phyloP scores from a whole-genome alignment of 2,113 vertebrate species.

The Cheirogaleus medius region DNA sequence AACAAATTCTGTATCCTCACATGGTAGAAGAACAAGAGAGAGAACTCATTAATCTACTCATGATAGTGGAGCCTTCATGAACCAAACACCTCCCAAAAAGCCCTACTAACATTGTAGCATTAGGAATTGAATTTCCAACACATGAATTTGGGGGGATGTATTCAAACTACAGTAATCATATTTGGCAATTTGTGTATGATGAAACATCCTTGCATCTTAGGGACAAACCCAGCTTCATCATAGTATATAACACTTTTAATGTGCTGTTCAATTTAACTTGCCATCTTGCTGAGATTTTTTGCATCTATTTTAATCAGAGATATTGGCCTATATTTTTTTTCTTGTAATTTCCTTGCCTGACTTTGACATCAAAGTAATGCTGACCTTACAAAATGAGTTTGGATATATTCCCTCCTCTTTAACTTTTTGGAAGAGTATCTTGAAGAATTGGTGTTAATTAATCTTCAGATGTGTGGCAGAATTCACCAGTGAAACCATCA shows the following conservation, averaged over 20 bases:
- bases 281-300: not conserved
- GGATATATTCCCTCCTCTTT: not conserved
- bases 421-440: not conserved
- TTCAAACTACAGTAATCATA: not conserved
- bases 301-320: not conserved
- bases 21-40: not conserved
- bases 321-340: not conserved
- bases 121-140: not conserved
- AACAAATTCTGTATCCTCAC: not conserved
- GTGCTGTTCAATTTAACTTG: not conserved
- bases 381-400: not conserved
- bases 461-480: not conserved
- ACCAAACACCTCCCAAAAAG: not conserved
- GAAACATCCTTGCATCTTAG: not conserved
- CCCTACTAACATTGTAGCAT: not conserved
- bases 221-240: not conserved
- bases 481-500: not conserved
- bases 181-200: not conserved
- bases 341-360: not conserved
- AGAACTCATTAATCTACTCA: not conserved
- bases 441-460: not conserved
- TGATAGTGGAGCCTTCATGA: not conserved
- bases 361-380: not conserved
- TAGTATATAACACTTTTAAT: not conserved
- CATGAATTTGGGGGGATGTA: not conserved